phyloP scores from a whole-genome alignment of 2,113 vertebrate species.

The Corythoichthys haematopterus region DNA sequence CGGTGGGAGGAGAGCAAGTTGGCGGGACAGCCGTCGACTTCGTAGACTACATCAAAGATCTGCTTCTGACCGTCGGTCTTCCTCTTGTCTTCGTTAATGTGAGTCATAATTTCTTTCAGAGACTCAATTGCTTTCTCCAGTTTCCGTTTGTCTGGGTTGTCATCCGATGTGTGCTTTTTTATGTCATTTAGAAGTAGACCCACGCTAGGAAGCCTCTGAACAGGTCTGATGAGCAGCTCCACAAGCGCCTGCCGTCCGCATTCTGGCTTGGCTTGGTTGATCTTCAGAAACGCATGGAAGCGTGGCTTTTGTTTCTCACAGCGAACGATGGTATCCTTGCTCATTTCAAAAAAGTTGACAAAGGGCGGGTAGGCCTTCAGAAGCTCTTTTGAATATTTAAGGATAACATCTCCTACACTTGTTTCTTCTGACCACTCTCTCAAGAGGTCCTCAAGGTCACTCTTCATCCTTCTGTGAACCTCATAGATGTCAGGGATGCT shows the following conservation, averaged over 20 bases:
- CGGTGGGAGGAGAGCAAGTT: constrained; percentile 96
- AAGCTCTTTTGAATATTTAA: constrained; percentile 95
- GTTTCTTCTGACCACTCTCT: constrained; percentile 88
- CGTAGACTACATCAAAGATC: constrained; percentile 97
- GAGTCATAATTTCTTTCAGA: constrained; percentile 96
- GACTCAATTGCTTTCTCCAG: constrained; percentile 93
- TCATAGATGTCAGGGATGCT: constrained; percentile 97
- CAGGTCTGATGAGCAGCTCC: constrained; percentile 93
- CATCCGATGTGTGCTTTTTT: constrained; percentile 92
- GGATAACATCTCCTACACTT: constrained; percentile 90
- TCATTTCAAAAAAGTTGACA: constrained; percentile 99
- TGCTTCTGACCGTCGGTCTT: constrained; percentile 97
- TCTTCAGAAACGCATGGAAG: constrained; percentile 98
- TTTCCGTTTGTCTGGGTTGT: constrained; percentile 91
- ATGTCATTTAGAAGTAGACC: constrained; percentile 92
- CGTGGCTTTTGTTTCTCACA: constrained; percentile 96
- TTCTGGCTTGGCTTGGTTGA: constrained; percentile 95
- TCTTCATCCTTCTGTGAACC: constrained; percentile 94
- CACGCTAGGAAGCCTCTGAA: constrained; percentile 93
- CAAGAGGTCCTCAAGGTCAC: constrained; percentile 90
- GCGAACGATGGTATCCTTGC: constrained; percentile 91
- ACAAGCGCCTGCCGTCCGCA: constrained; percentile 92
- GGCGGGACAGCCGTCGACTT: constrained; percentile 96
- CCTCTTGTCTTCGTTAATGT: constrained; percentile 98
- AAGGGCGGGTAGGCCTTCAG: constrained; percentile 93